Evolutionary conservation across 2,113 vertebrate genomes (phyloP), one percentile per base, ranked within the genome.

Genomic region (Salvator merianae): DNA sequence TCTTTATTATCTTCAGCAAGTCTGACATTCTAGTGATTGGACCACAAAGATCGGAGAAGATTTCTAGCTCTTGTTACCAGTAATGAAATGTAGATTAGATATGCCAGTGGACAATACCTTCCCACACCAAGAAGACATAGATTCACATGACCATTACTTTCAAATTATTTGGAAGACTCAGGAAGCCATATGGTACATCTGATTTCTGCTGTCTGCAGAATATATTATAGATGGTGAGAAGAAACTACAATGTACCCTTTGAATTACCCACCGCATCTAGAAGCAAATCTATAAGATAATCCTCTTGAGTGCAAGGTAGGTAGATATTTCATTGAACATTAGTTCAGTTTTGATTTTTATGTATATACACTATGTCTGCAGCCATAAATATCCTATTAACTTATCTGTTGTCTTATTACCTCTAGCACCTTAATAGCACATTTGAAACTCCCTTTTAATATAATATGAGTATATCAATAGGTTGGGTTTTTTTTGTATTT

Each of bases 1-100:
- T 9, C 55, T 86, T 88, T 77, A 87, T 90, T 90, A 82, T 59
- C 73, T 89, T 89, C 63, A 86, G 80, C 82, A 88, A 65, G 34
- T 72, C 82, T 91, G 83, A 92, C 82, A 91, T 84, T 76, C 53
- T 81, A 68, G 77, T 2, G 1, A 91, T 59, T 59, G 2, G n/a
- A 30, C 75, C 14, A 68, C 76, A 73, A 22, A 88, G 86, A 34
- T 20, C 81, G 80, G 84, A 87, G 34, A 73, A 86, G 77, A 83
- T 62, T 87, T 88, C 74, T 84, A 89, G 4, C 34, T 88, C 0
- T 0, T 83, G 28, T 77, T 89, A 38, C 79, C 36, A 53, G n/a
- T 62, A 22, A 43, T 74, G 28, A 77, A 78, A 76, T 73, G 63
- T 63, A 86, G 62, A 40, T 83, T 40, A 40, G 81, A 74, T 47